Evolutionary conservation across 2,888 invertebrate genomes (phyloP).

Genomic region (Himalopsyche tibetana): DNA sequence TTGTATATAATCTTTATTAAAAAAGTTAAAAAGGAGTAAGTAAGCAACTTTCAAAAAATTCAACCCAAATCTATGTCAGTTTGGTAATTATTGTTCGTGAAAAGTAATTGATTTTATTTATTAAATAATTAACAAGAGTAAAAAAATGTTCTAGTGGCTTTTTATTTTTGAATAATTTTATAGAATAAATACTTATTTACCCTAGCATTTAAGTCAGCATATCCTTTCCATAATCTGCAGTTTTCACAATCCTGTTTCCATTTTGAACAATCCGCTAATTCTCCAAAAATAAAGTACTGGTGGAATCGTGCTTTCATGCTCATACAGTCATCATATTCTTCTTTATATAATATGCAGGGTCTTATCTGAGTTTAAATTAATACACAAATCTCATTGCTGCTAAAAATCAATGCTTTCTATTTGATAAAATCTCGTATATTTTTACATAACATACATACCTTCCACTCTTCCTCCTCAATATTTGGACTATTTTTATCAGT

Average conservation of each 20-base stretch:
- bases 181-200: slow-evolving; percentile 72
- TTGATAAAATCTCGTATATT: neutral
- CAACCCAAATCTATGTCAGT: too few species aligned
- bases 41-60: too few species aligned
- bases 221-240: slow-evolving; percentile 82
- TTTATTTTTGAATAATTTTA: too few species aligned
- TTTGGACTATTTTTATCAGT: neutral
- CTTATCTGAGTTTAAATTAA: slow-evolving; percentile 79
- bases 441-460: neutral
- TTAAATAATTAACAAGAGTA: too few species aligned
- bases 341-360: slow-evolving; percentile 86
- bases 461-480: neutral
- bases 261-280: slow-evolving; percentile 83
- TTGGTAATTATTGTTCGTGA: too few species aligned
- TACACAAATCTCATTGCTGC: neutral
- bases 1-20: too few species aligned
- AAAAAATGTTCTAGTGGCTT: too few species aligned
- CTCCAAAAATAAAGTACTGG: slow-evolving; percentile 90
- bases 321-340: slow-evolving; percentile 88
- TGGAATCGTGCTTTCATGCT: slow-evolving; percentile 87
- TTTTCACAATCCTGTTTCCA: slow-evolving; percentile 88
- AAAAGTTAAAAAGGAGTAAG: too few species aligned
- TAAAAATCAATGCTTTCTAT: slow-evolving; percentile 3
- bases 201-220: slow-evolving; percentile 80
- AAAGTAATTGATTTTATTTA: too few species aligned